A percentile compares a stretch with the other conserved stretches of the same genome.
Evolutionary conservation across 2,113 vertebrate species (phyloP).

Genomic region (Coreoperca whiteheadi): DNA sequence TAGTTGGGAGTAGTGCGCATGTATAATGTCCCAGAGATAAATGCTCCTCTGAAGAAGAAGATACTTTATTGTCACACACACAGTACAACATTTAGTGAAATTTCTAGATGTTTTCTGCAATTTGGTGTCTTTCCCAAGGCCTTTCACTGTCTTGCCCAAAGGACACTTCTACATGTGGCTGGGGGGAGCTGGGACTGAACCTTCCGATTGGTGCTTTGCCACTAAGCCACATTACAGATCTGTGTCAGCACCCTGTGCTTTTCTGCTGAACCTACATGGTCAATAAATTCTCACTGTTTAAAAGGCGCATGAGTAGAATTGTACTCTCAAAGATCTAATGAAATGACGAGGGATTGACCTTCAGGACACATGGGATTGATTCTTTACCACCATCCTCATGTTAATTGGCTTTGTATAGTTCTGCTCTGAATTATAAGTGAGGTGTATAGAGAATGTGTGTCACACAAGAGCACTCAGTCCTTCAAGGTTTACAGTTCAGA

Average conservation of each 20-base stretch:
- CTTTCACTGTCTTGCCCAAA: too few species aligned
- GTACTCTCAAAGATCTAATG: slow-evolving; percentile 67
- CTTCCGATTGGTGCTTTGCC: too few species aligned
- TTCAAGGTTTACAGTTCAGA: slow-evolving; percentile 77
- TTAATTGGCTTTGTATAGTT: slow-evolving; percentile 74
- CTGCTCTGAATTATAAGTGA: slow-evolving; percentile 75
- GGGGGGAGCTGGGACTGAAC: too few species aligned
- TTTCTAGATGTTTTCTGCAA: too few species aligned
- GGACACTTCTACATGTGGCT: too few species aligned
- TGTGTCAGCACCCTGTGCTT: slow-evolving; percentile 59
- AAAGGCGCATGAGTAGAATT: slow-evolving; percentile 68
- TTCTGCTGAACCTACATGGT: slow-evolving; percentile 64
- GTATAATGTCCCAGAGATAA: slow-evolving; percentile 33
- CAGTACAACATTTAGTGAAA: too few species aligned
- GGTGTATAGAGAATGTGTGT: slow-evolving; percentile 66
- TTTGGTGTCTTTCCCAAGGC: too few species aligned
- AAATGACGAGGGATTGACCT: slow-evolving; percentile 77
- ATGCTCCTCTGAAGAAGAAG: slow-evolving; percentile 61
- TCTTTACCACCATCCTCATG: slow-evolving; percentile 69
- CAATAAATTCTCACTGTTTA: slow-evolving; percentile 65
- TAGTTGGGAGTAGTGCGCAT: slow-evolving; percentile 9
- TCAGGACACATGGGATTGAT: slow-evolving; percentile 76
- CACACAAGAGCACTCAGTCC: slow-evolving; percentile 68
- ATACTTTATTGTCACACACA: too few species aligned
- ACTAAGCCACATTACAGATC: slow-evolving; percentile 64